phyloP scores from a whole-genome alignment of 2,113 vertebrate species.

The Xiphophorus couchianus region DNA sequence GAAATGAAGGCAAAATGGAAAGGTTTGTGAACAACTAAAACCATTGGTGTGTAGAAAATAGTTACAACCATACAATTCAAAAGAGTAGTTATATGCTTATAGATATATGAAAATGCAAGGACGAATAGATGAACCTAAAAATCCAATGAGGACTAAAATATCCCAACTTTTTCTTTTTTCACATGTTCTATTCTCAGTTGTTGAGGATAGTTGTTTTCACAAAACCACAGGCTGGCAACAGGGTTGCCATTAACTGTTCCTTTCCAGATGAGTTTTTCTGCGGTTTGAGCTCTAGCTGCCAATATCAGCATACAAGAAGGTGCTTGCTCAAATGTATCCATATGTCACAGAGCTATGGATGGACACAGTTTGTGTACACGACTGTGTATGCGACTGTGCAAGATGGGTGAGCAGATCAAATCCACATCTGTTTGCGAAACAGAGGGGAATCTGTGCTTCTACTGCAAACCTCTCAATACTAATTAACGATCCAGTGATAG shows the following conservation, averaged over 20 bases:
- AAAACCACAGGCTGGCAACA: slow-evolving; percentile 4
- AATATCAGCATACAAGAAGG: slow-evolving; percentile 39
- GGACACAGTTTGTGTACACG: slow-evolving; percentile 16
- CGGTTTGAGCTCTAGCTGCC: slow-evolving; percentile 39
- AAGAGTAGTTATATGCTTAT: too few species aligned
- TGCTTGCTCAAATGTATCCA: slow-evolving; percentile 52
- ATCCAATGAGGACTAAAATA: neutral
- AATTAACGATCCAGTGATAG: slow-evolving; percentile 80
- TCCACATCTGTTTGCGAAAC: slow-evolving; percentile 73
- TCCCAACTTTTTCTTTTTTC: too few species aligned
- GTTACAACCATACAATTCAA: too few species aligned
- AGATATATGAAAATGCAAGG: too few species aligned
- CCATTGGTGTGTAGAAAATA: too few species aligned
- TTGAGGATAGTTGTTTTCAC: slow-evolving; percentile 1
- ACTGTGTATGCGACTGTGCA: slow-evolving; percentile 28
- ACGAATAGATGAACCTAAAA: neutral
- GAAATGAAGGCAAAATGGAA: too few species aligned
- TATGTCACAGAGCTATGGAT: slow-evolving; percentile 56
- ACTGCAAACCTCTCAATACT: slow-evolving; percentile 82
- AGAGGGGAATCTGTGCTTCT: slow-evolving; percentile 69
- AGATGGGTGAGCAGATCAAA: slow-evolving; percentile 79
- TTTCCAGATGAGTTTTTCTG: slow-evolving; percentile 24
- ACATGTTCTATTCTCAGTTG: too few species aligned
- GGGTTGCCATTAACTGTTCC: slow-evolving; percentile 12
- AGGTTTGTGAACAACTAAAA: too few species aligned